Percentiles rank a stretch among this genome's conserved stretches.
Evolutionary conservation across 2,113 vertebrate genomes (phyloP).

Genomic region (human): DNA sequence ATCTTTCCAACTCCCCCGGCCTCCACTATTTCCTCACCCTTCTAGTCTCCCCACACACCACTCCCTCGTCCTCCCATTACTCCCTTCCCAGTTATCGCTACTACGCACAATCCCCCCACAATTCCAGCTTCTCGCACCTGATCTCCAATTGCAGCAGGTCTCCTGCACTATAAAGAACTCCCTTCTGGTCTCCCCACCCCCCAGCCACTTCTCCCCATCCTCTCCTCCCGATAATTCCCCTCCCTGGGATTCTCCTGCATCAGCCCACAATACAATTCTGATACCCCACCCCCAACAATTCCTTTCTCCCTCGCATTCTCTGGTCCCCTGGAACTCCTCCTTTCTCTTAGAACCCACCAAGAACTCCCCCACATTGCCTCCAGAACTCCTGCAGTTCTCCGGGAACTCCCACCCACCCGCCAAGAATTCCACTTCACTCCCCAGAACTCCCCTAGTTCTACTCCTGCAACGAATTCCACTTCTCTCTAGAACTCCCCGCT

Average conservation of each 20-base stretch:
- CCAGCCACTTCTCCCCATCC: background rate
- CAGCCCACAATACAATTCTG: slow-evolving; percentile 19
- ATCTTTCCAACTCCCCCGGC: background rate
- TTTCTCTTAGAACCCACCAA: background rate
- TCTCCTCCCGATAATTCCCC: background rate
- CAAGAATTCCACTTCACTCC: slow-evolving; percentile 31
- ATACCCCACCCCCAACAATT: background rate
- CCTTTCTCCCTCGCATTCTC: background rate
- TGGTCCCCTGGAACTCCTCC: background rate
- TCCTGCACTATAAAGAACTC: background rate
- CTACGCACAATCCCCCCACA: background rate
- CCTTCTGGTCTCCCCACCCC: background rate
- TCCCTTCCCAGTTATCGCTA: background rate
- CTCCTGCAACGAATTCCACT: slow-evolving; percentile 27
- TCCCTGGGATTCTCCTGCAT: background rate
- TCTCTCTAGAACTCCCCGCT: background rate
- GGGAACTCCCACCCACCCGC: background rate
- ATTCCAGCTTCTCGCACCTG: background rate
- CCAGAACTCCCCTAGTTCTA: slow-evolving; percentile 48
- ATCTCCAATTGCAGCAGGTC: background rate
- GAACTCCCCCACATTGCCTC: background rate
- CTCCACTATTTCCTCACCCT: slow-evolving; percentile 18
- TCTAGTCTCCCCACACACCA: background rate
- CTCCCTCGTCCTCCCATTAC: background rate
- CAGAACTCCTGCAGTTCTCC: background rate